Evolutionary conservation across 2,113 vertebrate genomes (phyloP), one percentile per base, ranked within the genome.

Genomic region (Colius striatus): DNA sequence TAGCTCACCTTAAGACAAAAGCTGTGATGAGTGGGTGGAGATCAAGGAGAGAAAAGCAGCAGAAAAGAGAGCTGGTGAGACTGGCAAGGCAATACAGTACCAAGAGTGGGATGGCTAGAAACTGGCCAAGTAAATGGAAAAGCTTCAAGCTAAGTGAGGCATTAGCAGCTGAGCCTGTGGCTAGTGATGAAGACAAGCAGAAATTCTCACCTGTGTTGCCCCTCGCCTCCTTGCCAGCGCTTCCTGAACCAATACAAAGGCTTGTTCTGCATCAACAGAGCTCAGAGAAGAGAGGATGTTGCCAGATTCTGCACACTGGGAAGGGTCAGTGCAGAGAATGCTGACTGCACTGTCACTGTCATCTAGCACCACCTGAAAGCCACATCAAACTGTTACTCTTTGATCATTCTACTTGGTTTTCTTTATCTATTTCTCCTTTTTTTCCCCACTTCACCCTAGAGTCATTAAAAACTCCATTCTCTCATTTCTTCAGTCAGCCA

Each of bases 361-460:
- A 4, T 94, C 93, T 43, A 98, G 80, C 87, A 98, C 93, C 78
- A 94, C 90, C 98, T 98, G 95, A 93, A 98, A 98, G 50, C 9
- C 96, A 96, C 11, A 94, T 5, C 55, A 87, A 78, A 38, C 13
- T 45, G 43, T 97, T 82, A 97, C 13, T 76, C 76, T 73, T 62
- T 62, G 23, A 57, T 85, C 51, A 32, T 23, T 61, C 82, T 58
- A 67, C 43, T 78, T 74, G 5, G 25, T 45, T 78, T n/a, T n/a
- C n/a, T n/a, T 74, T 54, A 51, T 29, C 54, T 38, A 41, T 23
- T 61, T 92, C 48, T 93, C 8, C 13, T 57, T 65, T 41, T 18
- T 8, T 13, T 32, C 38, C 30, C 16, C 18, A 30, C 30, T 78
- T 84, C 47, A 43, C 3, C 41, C 65, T 19, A 15, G 16, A 89